Conservation (phyloP, 2,113 vertebrate species). For the Labrus mixtus region DNA sequence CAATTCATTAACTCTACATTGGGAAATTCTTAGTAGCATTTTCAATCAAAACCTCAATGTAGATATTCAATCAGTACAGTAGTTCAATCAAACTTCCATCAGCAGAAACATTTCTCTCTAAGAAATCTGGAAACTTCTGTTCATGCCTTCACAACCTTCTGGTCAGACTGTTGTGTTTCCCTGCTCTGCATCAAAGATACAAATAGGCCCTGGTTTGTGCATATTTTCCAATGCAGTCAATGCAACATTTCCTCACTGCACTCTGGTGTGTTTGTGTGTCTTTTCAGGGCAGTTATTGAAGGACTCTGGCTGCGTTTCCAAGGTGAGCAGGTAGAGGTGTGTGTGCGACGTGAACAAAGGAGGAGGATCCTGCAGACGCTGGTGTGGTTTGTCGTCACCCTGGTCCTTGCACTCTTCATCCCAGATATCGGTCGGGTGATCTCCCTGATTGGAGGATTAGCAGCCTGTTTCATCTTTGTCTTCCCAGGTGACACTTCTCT, state of each 20-base stretch:
- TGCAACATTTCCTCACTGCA: neutral
- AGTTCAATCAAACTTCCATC: neutral
- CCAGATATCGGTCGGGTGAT: conserved; percentile 97
- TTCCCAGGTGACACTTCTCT: conserved; percentile 88
- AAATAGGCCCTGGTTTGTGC: neutral
- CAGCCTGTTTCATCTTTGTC: conserved; percentile 96
- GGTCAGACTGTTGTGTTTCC: neutral
- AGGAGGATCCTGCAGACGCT: conserved; percentile 91
- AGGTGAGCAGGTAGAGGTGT: conserved; percentile 90
- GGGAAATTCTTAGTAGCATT: neutral
- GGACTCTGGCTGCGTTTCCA: conserved; percentile 95
- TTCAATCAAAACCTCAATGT: neutral
- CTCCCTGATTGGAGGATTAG: conserved; percentile 94
- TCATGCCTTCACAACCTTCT: neutral
- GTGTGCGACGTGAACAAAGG: conserved; percentile 87
- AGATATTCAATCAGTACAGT: neutral
- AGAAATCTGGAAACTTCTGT: neutral
- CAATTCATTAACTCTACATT: too few relatives aligned
- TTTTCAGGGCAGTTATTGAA: conserved; percentile 91
- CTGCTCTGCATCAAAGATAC: neutral
- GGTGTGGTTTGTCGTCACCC: conserved; percentile 92
- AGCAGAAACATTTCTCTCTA: neutral
- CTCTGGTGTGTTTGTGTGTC: conserved; percentile 17
- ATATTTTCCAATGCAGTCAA: neutral
- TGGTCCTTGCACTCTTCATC: conserved; percentile 95